Evolutionary conservation across 2,113 vertebrate genomes (phyloP).

Genomic region (Epinephelus lanceolatus): DNA sequence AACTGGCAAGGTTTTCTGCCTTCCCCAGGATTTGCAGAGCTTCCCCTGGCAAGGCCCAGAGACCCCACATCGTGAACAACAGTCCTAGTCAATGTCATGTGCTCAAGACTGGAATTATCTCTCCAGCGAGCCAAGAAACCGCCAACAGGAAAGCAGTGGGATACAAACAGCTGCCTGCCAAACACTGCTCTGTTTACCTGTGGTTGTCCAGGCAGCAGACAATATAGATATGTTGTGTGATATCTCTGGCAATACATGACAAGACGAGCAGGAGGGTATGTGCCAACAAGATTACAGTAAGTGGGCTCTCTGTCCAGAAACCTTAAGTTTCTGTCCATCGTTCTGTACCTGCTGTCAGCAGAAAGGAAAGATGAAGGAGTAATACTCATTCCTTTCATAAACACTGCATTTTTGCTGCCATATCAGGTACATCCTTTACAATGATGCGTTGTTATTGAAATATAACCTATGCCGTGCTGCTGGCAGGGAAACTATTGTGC

Average conservation of each 20-base stretch:
- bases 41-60: neutral
- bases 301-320: conserved; percentile 23
- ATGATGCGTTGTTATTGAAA: neutral
- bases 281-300: conserved; percentile 53
- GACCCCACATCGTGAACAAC: conserved; percentile 13
- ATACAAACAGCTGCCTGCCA: conserved; percentile 54
- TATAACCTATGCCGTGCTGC: neutral
- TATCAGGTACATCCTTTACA: neutral
- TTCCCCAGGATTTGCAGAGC: neutral
- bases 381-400: neutral
- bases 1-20: neutral
- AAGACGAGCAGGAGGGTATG: conserved; percentile 22
- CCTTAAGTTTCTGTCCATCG: neutral
- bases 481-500: neutral
- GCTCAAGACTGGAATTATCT: conserved; percentile 44
- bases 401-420: neutral
- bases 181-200: conserved; percentile 59
- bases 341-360: neutral
- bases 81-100: conserved; percentile 41
- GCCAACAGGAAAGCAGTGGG: conserved; percentile 24
- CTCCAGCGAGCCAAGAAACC: conserved; percentile 35
- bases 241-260: conserved; percentile 55
- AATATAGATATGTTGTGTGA: conserved; percentile 31
- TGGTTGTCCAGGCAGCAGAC: conserved; percentile 62
- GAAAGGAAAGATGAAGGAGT: no score